Conservation (phyloP, 2,113 vertebrate species). For the Spea bombifrons region DNA sequence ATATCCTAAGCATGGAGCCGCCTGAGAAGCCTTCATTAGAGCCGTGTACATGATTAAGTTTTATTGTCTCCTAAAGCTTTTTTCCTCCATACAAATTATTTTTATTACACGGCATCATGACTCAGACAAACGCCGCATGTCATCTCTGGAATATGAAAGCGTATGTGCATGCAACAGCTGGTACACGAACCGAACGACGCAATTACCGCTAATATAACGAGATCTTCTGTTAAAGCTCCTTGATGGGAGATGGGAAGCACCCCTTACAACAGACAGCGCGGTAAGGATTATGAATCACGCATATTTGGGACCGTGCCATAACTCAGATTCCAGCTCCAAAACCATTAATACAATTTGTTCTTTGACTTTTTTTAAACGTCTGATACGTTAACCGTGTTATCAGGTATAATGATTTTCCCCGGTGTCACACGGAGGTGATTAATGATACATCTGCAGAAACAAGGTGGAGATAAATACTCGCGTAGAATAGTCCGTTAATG, state of each 20-base stretch:
- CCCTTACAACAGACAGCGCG: neutral
- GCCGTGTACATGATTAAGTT: slow-evolving; percentile 23
- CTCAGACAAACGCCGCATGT: slow-evolving; percentile 22
- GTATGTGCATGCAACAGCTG: slow-evolving; percentile 40
- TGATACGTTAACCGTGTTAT: no score
- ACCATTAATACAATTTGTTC: no score
- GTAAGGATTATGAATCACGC: neutral
- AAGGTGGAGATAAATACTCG: no score
- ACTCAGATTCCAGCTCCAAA: neutral
- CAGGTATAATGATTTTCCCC: no score
- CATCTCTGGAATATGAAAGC: slow-evolving; percentile 36
- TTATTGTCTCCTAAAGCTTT: slow-evolving; percentile 42
- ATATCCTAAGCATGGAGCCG: slow-evolving; percentile 15
- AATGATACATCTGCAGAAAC: no score
- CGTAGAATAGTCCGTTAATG: no score
- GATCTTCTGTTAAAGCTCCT: neutral
- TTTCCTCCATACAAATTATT: slow-evolving; percentile 41
- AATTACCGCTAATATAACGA: slow-evolving; percentile 6
- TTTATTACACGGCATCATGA: slow-evolving; percentile 47
- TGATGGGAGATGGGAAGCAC: neutral
- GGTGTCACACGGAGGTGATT: no score
- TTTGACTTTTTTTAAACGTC: no score
- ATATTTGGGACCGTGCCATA: neutral
- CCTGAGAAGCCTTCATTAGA: slow-evolving; percentile 35
- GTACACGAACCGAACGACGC: neutral